Base-by-base conservation (phyloP, 1,140 invertebrate species). In the Anastatus disparis region DNA sequence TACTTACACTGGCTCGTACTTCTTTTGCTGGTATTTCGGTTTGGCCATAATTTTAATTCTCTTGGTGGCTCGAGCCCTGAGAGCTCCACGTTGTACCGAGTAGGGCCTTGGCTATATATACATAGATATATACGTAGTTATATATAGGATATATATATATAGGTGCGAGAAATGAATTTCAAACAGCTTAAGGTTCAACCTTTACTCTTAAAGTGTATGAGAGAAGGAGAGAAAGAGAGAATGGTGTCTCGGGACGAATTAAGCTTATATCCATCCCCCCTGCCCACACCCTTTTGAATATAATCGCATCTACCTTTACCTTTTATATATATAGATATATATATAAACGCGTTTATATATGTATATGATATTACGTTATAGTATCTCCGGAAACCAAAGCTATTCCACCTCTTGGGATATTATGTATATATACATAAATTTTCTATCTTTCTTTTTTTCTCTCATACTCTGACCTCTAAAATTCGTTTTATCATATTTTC, bases 41-140 rank as follows among this genome's bases (percentile, higher is more conserved):
- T 69, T 69, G 8, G 82, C 79, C 81, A 84, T 80, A 56, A 78
- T 75, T 70, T 76, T 79, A 62, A 81, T 78, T 29, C 82, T 76
- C 64, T 76, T 80, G 35, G 77, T 77, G 1, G 79, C 64, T 0
- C 68, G 76, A 20, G 74, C 70, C 62, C n/a, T 77, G 6, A 82
- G 66, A 15, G 81, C 79, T 1, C 74, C 35, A 1, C 74, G 76
- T 12, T 63, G 20, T 8, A 77, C 77, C 13, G 70, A 27, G 27
- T 63, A 81, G 0, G 82, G 76, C 50, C 70, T 44, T 15, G 74
- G 42, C 81, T 83, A n/a, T n/a, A n/a, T n/a, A n/a, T n/a, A n/a
- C n/a, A n/a, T n/a, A n/a, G n/a, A n/a, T n/a, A n/a, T n/a, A n/a
- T n/a, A n/a, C n/a, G n/a, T n/a, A n/a, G n/a, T n/a, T n/a, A n/a